Conservation (phyloP, 2,888 invertebrate genomes). For the Lasioglossum villosulum region DNA sequence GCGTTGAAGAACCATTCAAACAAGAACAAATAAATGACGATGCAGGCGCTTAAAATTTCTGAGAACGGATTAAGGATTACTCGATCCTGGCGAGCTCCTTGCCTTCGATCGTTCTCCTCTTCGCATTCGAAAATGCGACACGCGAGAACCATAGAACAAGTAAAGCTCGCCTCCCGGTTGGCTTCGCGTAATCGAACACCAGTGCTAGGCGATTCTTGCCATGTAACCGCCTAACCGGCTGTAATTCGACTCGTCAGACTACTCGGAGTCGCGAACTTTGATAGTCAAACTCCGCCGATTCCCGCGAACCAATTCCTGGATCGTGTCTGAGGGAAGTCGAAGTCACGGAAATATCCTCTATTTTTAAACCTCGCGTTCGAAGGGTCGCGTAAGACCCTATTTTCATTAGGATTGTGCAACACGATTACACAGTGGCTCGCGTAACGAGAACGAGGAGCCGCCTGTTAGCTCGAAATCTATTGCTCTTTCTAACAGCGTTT, state of each 20-base stretch:
- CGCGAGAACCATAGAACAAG: background rate
- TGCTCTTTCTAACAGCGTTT: background rate
- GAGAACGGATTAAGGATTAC: background rate
- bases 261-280: conserved; percentile 21
- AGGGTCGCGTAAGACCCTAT: background rate
- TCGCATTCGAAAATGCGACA: background rate
- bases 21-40: no score
- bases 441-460: background rate
- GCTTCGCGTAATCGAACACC: conserved; percentile 40
- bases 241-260: conserved; percentile 41
- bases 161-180: background rate
- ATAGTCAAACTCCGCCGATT: background rate
- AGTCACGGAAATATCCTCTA: background rate
- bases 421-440: background rate
- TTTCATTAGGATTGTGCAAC: background rate
- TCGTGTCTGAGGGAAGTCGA: background rate
- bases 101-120: background rate
- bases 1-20: no score
- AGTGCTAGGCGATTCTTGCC: conserved; percentile 26
- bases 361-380: background rate
- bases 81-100: background rate
- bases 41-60: background rate
- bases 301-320: background rate
- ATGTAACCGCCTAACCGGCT: conserved; percentile 27
- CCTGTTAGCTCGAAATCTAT: background rate